Evolutionary conservation across 1,140 invertebrate genomes (phyloP), one percentile per base, ranked within the genome.

Genomic region (Scylla paramamosain): DNA sequence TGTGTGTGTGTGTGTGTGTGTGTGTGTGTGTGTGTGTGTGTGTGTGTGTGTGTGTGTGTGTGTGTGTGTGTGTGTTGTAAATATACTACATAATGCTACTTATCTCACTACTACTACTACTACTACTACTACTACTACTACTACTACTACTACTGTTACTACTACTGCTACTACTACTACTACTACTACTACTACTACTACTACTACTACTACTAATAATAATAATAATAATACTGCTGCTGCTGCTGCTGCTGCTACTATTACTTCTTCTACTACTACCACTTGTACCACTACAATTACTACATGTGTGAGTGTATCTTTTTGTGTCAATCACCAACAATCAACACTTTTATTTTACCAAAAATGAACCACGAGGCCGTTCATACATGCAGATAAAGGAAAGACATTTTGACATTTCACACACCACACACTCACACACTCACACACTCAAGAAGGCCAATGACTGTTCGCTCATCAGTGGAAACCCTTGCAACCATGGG

Each of bases 21-120:
- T 59, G 52, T 59, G 52, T 59, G 52, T 59, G 52, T 59, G 52
- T 59, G 52, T 59, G 52, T 59, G 52, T 59, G 52, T 59, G 52
- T 59, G 52, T 59, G 52, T 59, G 52, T 59, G 52, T 86, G 32
- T 86, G 32, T 86, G 28, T 86, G 28, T 86, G 32, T 31, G 28
- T 86, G 83, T 86, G 83, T 86, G 83, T 86, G 83, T 86, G 83
- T 86, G 83, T 86, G 83, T 86, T 52, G 48, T 52, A 52, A 14
- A 52, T 52, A 52, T 52, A 52, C 48, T 52, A 52, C 6, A 7
- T 52, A 14, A 6, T 52, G 48, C 48, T 52, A 52, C 48, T 52
- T 7, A 6, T 52, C 6, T 52, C 14, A 52, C 48, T 52, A 52
- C 48, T 67, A 25, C 59, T 67, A 67, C 59, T 67, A 20, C 59